Percentiles rank a stretch among this genome's conserved stretches.
Conservation (phyloP, 2,113 vertebrate genomes). For the Tachuris rubrigastra region DNA sequence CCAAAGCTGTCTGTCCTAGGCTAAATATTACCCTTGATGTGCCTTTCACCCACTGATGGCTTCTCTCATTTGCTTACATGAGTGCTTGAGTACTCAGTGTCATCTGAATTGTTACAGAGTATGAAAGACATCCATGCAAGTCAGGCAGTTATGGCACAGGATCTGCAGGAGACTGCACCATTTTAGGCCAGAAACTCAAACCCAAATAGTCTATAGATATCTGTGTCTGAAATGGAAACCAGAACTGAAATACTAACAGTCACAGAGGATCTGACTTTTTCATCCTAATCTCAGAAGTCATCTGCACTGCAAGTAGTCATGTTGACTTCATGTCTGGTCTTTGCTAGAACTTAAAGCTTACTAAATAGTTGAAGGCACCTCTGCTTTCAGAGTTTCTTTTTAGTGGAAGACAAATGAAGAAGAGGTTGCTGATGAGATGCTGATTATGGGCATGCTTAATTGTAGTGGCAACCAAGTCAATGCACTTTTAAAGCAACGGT, state of each 20-base stretch:
- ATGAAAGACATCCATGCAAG: background rate
- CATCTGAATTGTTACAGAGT: background rate
- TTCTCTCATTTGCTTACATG: background rate
- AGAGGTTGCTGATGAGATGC: background rate
- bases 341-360: background rate
- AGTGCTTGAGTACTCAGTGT: background rate
- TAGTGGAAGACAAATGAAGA: background rate
- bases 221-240: background rate
- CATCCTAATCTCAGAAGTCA: background rate
- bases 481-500: background rate
- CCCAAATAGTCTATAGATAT: background rate
- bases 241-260: background rate
- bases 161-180: background rate
- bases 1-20: background rate
- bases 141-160: background rate
- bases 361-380: background rate
- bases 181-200: background rate
- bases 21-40: background rate
- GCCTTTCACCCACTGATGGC: background rate
- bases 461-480: background rate
- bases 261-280: background rate
- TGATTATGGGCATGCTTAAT: background rate
- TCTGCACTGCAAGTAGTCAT: background rate
- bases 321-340: background rate
- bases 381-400: background rate